A percentile compares a stretch with the other conserved stretches of the same genome.
Evolutionary conservation across 2,888 invertebrate species (phyloP).

Genomic region (Choristoneura rosaceana): DNA sequence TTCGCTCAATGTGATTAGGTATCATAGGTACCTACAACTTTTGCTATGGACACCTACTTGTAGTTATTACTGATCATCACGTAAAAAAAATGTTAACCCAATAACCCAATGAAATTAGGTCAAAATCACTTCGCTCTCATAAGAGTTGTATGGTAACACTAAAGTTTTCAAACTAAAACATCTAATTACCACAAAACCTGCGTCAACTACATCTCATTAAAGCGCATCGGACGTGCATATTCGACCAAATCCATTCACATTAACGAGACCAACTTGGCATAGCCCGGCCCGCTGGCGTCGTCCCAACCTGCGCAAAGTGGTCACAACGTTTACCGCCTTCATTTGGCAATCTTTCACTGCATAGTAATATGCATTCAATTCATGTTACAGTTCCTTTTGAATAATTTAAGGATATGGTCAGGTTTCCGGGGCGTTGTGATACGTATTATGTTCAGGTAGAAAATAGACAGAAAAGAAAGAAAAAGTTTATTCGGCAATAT

Average conservation of each 20-base stretch:
- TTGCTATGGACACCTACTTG: no score
- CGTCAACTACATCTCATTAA: conserved; percentile 40
- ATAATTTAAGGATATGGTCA: conserved; percentile 39
- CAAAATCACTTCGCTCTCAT: no score
- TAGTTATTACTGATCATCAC: no score
- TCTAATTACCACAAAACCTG: conserved; percentile 29
- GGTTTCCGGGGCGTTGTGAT: conserved; percentile 30
- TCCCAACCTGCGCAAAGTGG: conserved; percentile 41
- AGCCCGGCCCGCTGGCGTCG: conserved; percentile 22
- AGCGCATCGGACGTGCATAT: conserved; percentile 39
- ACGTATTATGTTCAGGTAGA: background rate
- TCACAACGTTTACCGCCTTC: conserved; percentile 42
- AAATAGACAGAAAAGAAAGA: no score
- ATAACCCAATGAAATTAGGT: no score
- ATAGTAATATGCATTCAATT: conserved; percentile 43
- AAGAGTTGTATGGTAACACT: no score
- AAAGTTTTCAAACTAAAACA: background rate
- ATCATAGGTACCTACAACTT: no score
- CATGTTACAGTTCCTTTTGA: conserved; percentile 43
- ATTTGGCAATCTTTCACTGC: conserved; percentile 44
- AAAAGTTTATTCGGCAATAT: no score
- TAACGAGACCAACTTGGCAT: conserved; percentile 40
- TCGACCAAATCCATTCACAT: conserved; percentile 40
- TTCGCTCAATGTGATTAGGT: no score
- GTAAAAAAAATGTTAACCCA: no score